Conservation (phyloP, 2,113 vertebrate species). For the Perognathus longimembris region DNA sequence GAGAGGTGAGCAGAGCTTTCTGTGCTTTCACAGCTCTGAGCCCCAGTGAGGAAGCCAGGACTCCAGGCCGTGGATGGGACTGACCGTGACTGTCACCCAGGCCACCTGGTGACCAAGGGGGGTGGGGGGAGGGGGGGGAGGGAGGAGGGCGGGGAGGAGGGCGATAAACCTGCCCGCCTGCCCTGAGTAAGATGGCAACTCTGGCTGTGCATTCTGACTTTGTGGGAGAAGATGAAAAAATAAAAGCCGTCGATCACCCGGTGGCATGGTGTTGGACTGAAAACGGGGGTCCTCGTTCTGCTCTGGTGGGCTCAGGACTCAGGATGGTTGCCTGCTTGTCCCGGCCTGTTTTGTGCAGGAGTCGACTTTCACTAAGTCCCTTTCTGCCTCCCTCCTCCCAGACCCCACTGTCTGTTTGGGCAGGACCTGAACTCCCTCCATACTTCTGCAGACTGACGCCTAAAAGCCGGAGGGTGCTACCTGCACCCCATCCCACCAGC, state of each 20-base stretch:
- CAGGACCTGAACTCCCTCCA: no score
- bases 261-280: not conserved
- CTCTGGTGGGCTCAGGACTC: not conserved
- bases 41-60: not conserved
- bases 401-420: no score
- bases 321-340: not conserved
- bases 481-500: no score
- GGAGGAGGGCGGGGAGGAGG: slow-evolving; percentile 75
- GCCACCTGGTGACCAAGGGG: slow-evolving; percentile 79
- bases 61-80: slow-evolving; percentile 69
- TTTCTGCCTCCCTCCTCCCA: not conserved
- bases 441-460: fast-evolving
- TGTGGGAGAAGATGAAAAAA: slow-evolving; percentile 55
- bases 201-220: slow-evolving; percentile 61
- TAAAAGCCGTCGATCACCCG: not conserved
- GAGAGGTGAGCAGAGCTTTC: fast-evolving
- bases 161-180: slow-evolving; percentile 82
- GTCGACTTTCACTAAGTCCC: not conserved
- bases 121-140: no score
- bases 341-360: not conserved
- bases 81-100: slow-evolving; percentile 85
- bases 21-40: not conserved
- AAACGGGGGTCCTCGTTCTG: not conserved
- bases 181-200: slow-evolving; percentile 79
- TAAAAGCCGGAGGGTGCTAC: fast-evolving